These are phyloP conservation scores for Schlechtendalia chinensis DNA, from an alignment of 1,140 invertebrate species.

Conservation along the genomic window DNA sequence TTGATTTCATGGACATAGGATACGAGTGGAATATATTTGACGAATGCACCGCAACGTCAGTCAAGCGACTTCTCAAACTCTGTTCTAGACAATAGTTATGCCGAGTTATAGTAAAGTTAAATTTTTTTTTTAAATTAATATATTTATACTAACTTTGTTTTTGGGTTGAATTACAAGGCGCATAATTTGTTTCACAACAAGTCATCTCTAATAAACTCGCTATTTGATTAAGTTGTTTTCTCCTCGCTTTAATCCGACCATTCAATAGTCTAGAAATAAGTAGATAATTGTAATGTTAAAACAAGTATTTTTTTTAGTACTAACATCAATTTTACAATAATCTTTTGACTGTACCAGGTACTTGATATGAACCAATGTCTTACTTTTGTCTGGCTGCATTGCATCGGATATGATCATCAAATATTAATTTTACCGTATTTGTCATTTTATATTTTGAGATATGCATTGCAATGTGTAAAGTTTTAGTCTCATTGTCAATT, in stretches of 20 bases:
- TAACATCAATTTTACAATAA: too few species aligned
- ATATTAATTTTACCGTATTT: slow-evolving; percentile 89
- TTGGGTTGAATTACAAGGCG: slow-evolving; percentile 16
- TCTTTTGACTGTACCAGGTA: not conserved
- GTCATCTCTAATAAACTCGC: slow-evolving; percentile 75
- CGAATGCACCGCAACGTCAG: slow-evolving; percentile 24
- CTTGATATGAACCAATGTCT: slow-evolving; percentile 31
- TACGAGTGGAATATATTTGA: slow-evolving; percentile 3
- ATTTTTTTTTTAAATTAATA: not conserved
- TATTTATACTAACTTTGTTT: slow-evolving; percentile 28
- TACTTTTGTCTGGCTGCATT: slow-evolving; percentile 92
- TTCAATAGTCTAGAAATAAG: slow-evolving; percentile 65
- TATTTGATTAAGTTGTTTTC: slow-evolving; percentile 94
- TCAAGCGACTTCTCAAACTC: slow-evolving; percentile 10
- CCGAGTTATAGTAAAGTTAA: not conserved
- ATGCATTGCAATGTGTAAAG: slow-evolving; percentile 91
- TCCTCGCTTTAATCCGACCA: slow-evolving; percentile 89
- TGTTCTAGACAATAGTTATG: slow-evolving; percentile 10
- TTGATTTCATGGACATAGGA: slow-evolving; percentile 21
- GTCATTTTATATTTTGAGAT: slow-evolving; percentile 70
- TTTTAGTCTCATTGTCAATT: slow-evolving; percentile 95
- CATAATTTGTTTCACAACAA: slow-evolving; percentile 33
- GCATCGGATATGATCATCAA: slow-evolving; percentile 97
- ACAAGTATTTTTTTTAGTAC: too few species aligned
- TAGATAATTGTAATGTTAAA: not conserved